Base-by-base conservation (phyloP, 2,888 invertebrate genomes). In the Formica aserva region DNA sequence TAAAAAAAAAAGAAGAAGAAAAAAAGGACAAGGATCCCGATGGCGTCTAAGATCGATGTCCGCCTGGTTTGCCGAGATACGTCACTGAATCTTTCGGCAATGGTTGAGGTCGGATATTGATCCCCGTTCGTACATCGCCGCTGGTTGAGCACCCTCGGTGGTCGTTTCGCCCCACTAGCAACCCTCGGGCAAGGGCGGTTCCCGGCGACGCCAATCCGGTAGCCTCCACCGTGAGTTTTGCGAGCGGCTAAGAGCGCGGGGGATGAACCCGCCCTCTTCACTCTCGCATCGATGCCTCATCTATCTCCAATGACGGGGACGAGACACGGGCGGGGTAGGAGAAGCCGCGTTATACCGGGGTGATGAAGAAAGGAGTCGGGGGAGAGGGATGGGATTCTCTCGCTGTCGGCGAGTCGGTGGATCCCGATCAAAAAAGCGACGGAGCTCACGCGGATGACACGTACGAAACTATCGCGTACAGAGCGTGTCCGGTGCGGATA, bases 381-480 rank as follows among this genome's bases (percentile, higher is more conserved):
- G 45, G 72, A 35, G n/a, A 15, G 32, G 13, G 52, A 48, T 66
- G 87, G 85, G 87, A 86, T 87, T 86, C 90, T 86, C 90, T 90
- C 84, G 82, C 87, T 84, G 85, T 87, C 89, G 89, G 85, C 87
- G 78, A 76, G 69, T 78, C 86, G 74, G 82, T 67, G 71, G 75
- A 67, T 77, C 63, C 41, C 81, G 88, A 52, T 90, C 89, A 90
- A 90, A 90, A 90, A 90, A 90, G 86, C 83, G 78, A 57, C 71
- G 60, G 86, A 90, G 85, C 74, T 85, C 86, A 86, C 74, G 67
- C 71, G 62, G 89, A 75, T 75, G 86, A 88, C 82, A 89, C 88
- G 78, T 82, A 60, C 66, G 45, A 67, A 38, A 48, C 67, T 76
- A 35, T 77, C 45, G 55, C 57, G 63, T 77, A 75, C 75, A 29